phyloP scores from a whole-genome alignment of 1,140 invertebrate species.

The Macrobrachium rosenbergii region DNA sequence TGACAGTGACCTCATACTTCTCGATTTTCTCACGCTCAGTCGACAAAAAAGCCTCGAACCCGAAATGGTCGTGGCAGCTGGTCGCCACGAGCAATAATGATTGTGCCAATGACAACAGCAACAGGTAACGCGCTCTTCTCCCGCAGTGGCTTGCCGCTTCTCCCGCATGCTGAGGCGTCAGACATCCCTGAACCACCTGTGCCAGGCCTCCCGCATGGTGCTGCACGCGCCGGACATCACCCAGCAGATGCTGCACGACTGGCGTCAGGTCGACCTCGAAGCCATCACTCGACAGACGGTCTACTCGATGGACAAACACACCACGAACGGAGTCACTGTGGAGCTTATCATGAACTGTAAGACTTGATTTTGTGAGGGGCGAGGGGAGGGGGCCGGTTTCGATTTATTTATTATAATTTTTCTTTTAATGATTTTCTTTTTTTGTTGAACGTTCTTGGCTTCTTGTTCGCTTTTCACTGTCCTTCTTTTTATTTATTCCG shows the following conservation, averaged over 20 bases:
- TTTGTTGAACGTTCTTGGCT: background rate
- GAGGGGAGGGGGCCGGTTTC: background rate
- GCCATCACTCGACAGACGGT: constrained; percentile 72
- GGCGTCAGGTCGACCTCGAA: constrained; percentile 71
- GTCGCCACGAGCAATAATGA: no score
- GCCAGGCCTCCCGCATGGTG: constrained; percentile 75
- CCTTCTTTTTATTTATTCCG: no score
- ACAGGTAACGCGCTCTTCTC: background rate
- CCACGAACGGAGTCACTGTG: constrained; percentile 68
- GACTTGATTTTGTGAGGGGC: constrained; percentile 37
- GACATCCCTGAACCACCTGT: constrained; percentile 77
- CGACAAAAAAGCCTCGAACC: no score
- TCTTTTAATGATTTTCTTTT: background rate
- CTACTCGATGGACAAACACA: constrained; percentile 71
- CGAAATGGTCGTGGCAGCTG: no score
- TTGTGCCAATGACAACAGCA: background rate
- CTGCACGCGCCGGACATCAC: constrained; percentile 75
- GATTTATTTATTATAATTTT: background rate
- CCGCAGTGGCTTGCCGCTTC: constrained; percentile 72
- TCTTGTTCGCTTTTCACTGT: background rate
- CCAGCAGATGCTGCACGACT: constrained; percentile 73
- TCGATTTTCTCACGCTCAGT: no score
- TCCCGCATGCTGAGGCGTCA: constrained; percentile 75
- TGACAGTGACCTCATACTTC: no score
- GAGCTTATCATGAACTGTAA: constrained; percentile 70